phyloP scores from a whole-genome alignment of 2,797 vertebrate genomes.

The Cirrhinus molitorella region DNA sequence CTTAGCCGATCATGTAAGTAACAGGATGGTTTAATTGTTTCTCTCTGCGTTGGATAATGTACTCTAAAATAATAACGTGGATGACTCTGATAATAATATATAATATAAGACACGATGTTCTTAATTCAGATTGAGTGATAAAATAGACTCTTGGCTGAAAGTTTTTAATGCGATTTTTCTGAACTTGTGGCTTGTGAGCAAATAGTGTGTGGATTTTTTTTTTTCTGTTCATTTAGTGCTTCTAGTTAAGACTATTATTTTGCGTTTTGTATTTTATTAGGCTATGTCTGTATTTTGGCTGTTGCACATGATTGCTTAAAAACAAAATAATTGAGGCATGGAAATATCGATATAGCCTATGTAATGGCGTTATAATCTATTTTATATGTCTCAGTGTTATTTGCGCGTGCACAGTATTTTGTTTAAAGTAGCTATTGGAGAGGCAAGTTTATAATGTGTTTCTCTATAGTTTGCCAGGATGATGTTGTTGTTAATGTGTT shows the following conservation, averaged over 20 bases:
- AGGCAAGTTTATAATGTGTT: constrained; percentile 77
- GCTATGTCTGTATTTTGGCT: neutral
- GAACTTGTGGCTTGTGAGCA: neutral
- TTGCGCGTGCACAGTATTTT: neutral
- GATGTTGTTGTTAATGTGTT: constrained; percentile 81
- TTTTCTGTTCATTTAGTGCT: neutral
- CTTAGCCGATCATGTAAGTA: constrained; percentile 98
- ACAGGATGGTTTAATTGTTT: constrained; percentile 54
- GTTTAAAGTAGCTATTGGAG: constrained; percentile 63
- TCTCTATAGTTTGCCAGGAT: constrained; percentile 70
- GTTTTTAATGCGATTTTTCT: neutral
- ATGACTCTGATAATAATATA: no score
- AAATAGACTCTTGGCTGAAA: neutral
- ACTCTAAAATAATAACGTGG: neutral
- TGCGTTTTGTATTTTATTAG: neutral
- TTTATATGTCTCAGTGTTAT: neutral
- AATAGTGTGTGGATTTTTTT: neutral
- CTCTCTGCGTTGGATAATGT: neutral
- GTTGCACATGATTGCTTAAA: neutral
- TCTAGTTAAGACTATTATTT: neutral
- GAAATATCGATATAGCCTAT: neutral
- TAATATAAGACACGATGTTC: no score
- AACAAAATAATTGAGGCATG: neutral
- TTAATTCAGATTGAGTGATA: neutral
- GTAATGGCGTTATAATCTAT: neutral